Base-by-base conservation (phyloP, 2,888 invertebrate genomes). In the Phyllotreta cruciferae region DNA sequence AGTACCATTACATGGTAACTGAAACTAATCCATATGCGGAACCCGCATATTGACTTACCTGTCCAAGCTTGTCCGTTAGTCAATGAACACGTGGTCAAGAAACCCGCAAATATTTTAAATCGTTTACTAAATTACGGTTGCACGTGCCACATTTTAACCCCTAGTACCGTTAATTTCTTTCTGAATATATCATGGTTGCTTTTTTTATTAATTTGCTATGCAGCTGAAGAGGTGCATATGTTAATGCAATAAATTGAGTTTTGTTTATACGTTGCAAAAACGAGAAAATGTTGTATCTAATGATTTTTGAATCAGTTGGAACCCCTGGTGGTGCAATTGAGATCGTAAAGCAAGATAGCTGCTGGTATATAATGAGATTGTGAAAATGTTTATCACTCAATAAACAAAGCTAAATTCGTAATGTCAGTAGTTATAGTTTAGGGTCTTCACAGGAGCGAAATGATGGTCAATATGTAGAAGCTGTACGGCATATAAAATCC, bases 381-480 rank as follows among this genome's bases (percentile, higher is more conserved):
- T 74, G 74, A 74, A 76, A 72, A 78, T 75, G 75, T 81, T 80
- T 81, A 80, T 80, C 79, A 79, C 79, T 77, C 79, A 74, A 80
- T 80, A 80, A 81, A 79, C 78, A 77, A 77, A 72, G 72, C 71
- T 69, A 69, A 71, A 72, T 72, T 71, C 71, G 71, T 69, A 70
- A 69, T 71, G 74, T 73, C 72, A 71, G 70, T 63, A 65, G 70
- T 66, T 70, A 68, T 69, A 64, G 67, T 69, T 70, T 69, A 67
- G 71, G 72, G 70, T 67, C 67, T 68, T 70, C 67, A 67, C 72
- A 71, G 70, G 67, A 71, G 71, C 70, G 56, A 66, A 63, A 66
- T 68, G 60, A 69, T 73, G 74, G 74, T 73, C 75, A 75, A 73
- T 73, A 73, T 73, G 73, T 67, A 68, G 68, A 68, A 67, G 62